Base-by-base conservation (phyloP, 2,113 vertebrate genomes). In the Myrmecobius fasciatus region DNA sequence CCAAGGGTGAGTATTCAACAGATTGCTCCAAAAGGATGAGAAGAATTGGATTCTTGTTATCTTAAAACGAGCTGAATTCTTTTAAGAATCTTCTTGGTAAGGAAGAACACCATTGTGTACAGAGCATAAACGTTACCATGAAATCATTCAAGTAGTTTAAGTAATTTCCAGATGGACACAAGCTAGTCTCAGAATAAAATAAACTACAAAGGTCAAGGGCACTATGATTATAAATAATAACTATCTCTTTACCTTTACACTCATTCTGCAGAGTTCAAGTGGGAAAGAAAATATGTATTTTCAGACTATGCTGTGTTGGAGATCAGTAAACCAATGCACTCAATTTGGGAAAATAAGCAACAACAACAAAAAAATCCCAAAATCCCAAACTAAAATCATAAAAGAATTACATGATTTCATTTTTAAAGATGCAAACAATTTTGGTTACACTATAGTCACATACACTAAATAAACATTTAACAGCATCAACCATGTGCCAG, bases 201-300 rank as follows among this genome's bases (percentile, higher is more conserved):
- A 75, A 95, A 94, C 89, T 91, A 93, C 83, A 95, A 93, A 95
- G 91, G 60, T 94, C 43, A 94, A 91, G 96, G 94, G 52, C 53
- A 14, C 91, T 83, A 88, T 92, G 51, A 47, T 43, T 52, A 53
- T 14, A 96, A 96, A 47, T 88, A 92, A 91, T 28, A 91, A 96
- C 31, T 53, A 91, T 53, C 48, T 75, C 90, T 52, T 92, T 93
- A 92, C 88, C 54, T 96, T 95, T 53, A 90, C 12, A 83, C n/a
- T 83, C n/a, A 43, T 83, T 43, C 28, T 96, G 91, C 88, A 53
- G 47, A 94, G 20, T 91, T 93, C 20, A 94, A 92, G 56, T 53
- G 75, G 75, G 60, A 91, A 48, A 94, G 49, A 12, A 96, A 95
- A 94, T 90, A 92, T 5, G 25, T 94, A 95, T 91, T 92, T 96